Base-by-base conservation (phyloP, 2,888 invertebrate species). In the Eristalinus aeneus region DNA sequence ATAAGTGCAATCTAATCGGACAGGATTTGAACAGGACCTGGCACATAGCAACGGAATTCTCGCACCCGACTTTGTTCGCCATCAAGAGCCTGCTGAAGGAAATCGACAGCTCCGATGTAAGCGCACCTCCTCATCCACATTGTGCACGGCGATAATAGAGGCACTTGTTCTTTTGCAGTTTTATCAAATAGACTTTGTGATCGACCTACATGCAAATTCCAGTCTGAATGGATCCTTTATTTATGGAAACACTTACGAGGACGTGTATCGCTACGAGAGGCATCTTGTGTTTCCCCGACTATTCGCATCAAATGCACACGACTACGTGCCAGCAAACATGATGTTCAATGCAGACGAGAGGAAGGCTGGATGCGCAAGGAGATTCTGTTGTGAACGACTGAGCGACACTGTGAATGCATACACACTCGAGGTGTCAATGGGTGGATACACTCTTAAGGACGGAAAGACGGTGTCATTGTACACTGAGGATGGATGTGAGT, bases 401-500 rank as follows among this genome's bases (percentile, higher is more conserved):
- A 97, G 96, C 89, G 96, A 96, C 88, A 95, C 95, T 75, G 96
- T 96, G 16, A 97, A 98, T 92, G 96, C 97, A 76, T 99, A 98
- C 93, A 96, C 97, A 0, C 93, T 98, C 89, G 96, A 98, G 91
- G 97, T 97, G 0, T 98, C 98, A 10, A 95, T 98, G 93, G 97
- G 96, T 89, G 98, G 98, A n/a, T 97, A 97, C 90, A 95, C 95
- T 90, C 93, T 96, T 16, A 95, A 95, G 69, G 94, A 95, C 63
- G 94, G 95, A 73, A 92, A 96, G 71, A 95, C 95, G 0, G 94
- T 96, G 78, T 94, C 97, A 76, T 96, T 97, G 36, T 99, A 98
- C 91, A 98, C 97, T 53, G 98, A 98, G 94, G 98, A 98, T 89
- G 96, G 96, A 89, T 99, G 98, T 98, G 97, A 97, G 97, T 96